Evolutionary conservation across 2,888 invertebrate genomes (phyloP).

Genomic region (Athalia cordata): DNA sequence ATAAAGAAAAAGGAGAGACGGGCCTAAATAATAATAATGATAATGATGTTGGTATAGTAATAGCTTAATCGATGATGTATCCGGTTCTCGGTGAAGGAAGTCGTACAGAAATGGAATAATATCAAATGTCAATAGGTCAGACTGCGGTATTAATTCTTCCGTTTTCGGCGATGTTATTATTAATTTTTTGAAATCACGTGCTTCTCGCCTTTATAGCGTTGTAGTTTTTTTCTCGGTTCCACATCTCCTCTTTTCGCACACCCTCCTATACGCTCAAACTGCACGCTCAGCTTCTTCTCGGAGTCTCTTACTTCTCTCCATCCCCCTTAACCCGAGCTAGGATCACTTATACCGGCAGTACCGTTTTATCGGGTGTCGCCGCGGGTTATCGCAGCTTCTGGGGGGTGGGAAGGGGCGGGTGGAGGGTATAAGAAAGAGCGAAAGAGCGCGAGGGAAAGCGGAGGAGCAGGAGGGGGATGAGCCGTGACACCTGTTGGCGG

Average conservation of each 20-base stretch:
- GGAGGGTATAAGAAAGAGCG: slow-evolving; percentile 53
- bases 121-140: no score
- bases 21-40: slow-evolving; percentile 22
- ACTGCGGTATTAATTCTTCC: no score
- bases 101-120: no score
- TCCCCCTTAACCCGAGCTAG: slow-evolving; percentile 54
- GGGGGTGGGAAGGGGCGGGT: slow-evolving; percentile 63
- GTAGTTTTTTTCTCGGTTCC: not conserved
- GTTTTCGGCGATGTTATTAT: no score
- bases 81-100: no score
- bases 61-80: no score
- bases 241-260: slow-evolving; percentile 45
- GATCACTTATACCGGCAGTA: slow-evolving; percentile 38
- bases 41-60: no score
- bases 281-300: slow-evolving; percentile 46
- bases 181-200: no score
- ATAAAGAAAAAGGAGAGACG: not conserved
- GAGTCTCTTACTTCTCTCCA: slow-evolving; percentile 39
- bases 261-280: slow-evolving; percentile 50
- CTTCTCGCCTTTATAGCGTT: no score
- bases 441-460: slow-evolving; percentile 47
- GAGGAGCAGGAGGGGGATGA: slow-evolving; percentile 19
- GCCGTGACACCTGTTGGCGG: slow-evolving; percentile 60
- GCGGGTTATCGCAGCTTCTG: slow-evolving; percentile 70
- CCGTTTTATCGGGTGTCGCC: slow-evolving; percentile 73